phyloP scores from a whole-genome alignment of 2,888 invertebrate species.

The Hartigia nigra region DNA sequence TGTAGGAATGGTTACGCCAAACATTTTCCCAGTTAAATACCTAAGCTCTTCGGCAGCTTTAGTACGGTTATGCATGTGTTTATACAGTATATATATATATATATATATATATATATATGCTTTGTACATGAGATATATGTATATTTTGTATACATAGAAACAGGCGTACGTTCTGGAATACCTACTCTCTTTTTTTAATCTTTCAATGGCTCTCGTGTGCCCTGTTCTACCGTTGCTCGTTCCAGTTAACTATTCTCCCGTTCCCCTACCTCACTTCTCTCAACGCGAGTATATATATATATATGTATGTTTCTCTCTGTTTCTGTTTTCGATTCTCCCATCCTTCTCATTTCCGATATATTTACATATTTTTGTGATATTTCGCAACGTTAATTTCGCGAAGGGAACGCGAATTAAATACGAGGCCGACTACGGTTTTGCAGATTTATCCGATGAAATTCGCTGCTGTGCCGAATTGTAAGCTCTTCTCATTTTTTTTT shows the following conservation, averaged over 20 bases:
- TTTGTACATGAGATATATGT: background rate
- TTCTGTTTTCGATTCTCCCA: conserved; percentile 14
- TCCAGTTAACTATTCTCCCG: background rate
- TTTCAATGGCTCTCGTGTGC: conserved; percentile 47
- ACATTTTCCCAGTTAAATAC: conserved; percentile 47
- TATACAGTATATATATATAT: background rate
- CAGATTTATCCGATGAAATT: conserved; percentile 48
- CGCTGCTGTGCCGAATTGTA: conserved; percentile 13
- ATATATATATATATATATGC: background rate
- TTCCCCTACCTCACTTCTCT: too few species aligned
- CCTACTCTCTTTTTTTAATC: conserved; percentile 38
- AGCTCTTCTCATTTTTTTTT: conserved; percentile 11
- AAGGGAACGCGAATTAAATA: conserved; percentile 51
- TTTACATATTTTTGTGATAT: conserved; percentile 60
- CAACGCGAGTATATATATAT: background rate
- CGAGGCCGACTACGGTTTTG: conserved; percentile 40
- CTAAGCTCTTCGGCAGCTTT: conserved; percentile 22
- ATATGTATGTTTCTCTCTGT: background rate
- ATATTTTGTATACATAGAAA: background rate
- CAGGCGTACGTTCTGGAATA: conserved; percentile 26
- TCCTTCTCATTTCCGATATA: conserved; percentile 46
- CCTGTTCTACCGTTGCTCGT: conserved; percentile 17
- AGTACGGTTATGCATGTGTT: conserved; percentile 1
- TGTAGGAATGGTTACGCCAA: conserved; percentile 12
- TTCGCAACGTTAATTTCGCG: conserved; percentile 52